A percentile compares a stretch with the other conserved stretches of the same genome.
These are phyloP conservation scores for Sipha flava DNA, from an alignment of 1,140 invertebrate genomes.

Conservation along the genomic window DNA sequence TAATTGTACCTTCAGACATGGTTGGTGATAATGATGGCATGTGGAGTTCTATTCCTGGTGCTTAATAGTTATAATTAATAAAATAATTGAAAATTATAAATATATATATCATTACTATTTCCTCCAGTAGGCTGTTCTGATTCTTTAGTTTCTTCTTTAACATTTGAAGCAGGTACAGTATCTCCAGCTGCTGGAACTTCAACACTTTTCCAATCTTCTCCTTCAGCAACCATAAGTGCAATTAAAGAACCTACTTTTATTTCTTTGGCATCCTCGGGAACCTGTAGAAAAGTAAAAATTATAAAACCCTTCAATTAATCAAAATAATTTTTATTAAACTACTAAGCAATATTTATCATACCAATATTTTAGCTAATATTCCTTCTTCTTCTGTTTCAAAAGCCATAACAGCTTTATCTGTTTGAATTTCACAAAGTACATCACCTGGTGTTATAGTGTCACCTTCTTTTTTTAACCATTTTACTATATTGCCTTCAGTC, in stretches of 20 bases:
- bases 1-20: slow-evolving; percentile 94
- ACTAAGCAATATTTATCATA: not conserved
- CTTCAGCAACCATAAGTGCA: slow-evolving; percentile 77
- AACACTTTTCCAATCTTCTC: slow-evolving; percentile 63
- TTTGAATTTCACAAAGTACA: slow-evolving; percentile 96
- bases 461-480: slow-evolving; percentile 97
- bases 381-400: slow-evolving; percentile 98
- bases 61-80: not conserved
- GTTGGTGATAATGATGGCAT: slow-evolving; percentile 94
- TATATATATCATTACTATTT: slow-evolving; percentile 28
- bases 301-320: no score
- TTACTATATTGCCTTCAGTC: slow-evolving; percentile 93
- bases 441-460: slow-evolving; percentile 71
- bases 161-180: slow-evolving; percentile 42
- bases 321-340: not conserved
- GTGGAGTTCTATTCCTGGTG: slow-evolving; percentile 46
- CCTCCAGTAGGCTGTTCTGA: slow-evolving; percentile 36
- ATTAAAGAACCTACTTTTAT: slow-evolving; percentile 77
- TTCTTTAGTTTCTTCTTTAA: slow-evolving; percentile 41
- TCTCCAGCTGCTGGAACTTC: slow-evolving; percentile 60
- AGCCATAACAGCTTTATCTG: slow-evolving; percentile 99
- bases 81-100: not conserved
- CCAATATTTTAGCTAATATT: slow-evolving; percentile 89
- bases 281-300: slow-evolving; percentile 1
- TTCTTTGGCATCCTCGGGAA: slow-evolving; percentile 70